A percentile compares a stretch with the other conserved stretches of the same genome.
phyloP scores from a whole-genome alignment of 2,888 invertebrate genomes.

The Lithophane leautieri region DNA sequence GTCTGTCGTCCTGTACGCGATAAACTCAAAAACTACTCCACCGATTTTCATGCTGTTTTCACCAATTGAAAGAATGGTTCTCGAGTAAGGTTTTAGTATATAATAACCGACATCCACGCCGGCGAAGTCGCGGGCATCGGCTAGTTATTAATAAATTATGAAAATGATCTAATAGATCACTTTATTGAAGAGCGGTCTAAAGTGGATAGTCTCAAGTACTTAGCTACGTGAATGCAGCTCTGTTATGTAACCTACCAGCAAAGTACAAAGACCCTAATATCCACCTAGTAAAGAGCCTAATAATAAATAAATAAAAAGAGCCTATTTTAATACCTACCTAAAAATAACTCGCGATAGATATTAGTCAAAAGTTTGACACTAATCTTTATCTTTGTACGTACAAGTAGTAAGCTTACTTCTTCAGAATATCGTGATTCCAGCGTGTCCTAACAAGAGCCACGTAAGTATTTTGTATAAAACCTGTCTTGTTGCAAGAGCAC shows the following conservation, averaged over 20 bases:
- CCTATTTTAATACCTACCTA: not conserved
- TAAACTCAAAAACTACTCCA: too few relatives aligned
- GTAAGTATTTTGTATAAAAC: slow-evolving; percentile 17
- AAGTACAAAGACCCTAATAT: not conserved
- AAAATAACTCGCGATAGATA: not conserved
- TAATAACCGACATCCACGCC: too few relatives aligned
- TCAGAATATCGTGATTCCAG: slow-evolving; percentile 25
- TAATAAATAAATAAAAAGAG: too few relatives aligned
- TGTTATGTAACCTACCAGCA: slow-evolving; percentile 17
- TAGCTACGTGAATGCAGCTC: not conserved
- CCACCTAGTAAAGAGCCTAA: not conserved
- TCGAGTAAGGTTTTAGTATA: too few relatives aligned
- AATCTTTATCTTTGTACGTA: slow-evolving; percentile 1
- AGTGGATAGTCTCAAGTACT: slow-evolving; percentile 22
- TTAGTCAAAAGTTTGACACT: slow-evolving; percentile 1
- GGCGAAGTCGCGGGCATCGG: too few relatives aligned
- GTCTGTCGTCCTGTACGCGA: too few relatives aligned
- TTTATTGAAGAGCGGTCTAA: slow-evolving; percentile 10
- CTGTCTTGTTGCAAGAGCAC: slow-evolving; percentile 1
- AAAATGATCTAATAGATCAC: slow-evolving; percentile 3
- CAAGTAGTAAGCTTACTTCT: slow-evolving; percentile 10
- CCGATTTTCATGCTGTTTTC: too few relatives aligned
- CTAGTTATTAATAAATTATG: not conserved
- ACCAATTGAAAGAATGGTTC: too few relatives aligned
- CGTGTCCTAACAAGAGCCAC: slow-evolving; percentile 1